Conservation (phyloP, 2,113 vertebrate genomes). For the Danio rerio region DNA sequence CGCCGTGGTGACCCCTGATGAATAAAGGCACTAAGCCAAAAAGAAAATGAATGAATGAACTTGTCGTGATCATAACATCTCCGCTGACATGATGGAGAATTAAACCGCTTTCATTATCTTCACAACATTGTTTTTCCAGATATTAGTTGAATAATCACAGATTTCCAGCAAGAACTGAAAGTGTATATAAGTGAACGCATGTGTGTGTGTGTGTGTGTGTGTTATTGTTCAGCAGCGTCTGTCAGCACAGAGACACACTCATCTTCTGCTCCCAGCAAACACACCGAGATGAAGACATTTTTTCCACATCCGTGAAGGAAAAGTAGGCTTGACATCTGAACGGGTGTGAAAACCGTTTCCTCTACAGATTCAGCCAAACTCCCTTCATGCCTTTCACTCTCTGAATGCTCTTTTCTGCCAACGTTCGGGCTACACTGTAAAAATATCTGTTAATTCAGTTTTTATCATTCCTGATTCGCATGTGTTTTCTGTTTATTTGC, state of each 20-base stretch:
- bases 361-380: neutral
- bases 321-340: conserved; percentile 61
- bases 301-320: conserved; percentile 72
- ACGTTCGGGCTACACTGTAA: no score
- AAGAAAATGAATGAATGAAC: no score
- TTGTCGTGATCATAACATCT: no score
- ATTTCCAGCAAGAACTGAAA: neutral
- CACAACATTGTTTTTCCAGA: neutral
- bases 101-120: neutral
- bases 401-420: no score
- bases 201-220: no score
- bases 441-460: no score
- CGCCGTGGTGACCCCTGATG: no score
- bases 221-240: no score
- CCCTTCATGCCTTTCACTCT: no score
- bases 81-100: neutral
- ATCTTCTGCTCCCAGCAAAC: neutral
- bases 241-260: neutral
- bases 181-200: neutral
- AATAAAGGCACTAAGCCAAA: no score
- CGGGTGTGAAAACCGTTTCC: conserved; percentile 44
- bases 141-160: neutral
- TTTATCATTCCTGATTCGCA: no score
- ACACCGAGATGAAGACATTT: conserved; percentile 60
- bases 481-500: no score